These are phyloP conservation scores for Paratrypauchen microcephalus DNA, from an alignment of 2,797 vertebrate genomes.

Conservation along the genomic window DNA sequence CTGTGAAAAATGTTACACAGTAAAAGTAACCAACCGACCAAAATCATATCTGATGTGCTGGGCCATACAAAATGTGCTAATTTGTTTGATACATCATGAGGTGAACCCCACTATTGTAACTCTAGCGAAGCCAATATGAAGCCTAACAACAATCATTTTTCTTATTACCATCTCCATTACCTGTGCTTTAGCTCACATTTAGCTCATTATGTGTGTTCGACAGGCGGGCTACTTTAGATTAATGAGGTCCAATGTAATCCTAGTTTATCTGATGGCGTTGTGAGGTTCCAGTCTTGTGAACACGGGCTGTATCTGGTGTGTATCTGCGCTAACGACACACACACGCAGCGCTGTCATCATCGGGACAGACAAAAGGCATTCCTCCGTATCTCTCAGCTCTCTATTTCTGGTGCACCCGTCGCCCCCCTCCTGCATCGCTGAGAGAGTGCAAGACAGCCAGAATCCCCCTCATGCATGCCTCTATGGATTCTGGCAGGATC, in stretches of 20 bases:
- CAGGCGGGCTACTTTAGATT: constrained; percentile 40
- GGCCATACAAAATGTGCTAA: constrained; percentile 1
- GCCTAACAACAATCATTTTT: neutral
- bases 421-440: constrained; percentile 37
- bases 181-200: constrained; percentile 19
- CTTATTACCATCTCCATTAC: constrained; percentile 15
- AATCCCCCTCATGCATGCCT: constrained; percentile 21
- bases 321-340: constrained; percentile 48
- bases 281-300: constrained; percentile 36
- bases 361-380: constrained; percentile 35
- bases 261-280: constrained; percentile 46
- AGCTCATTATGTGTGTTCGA: constrained; percentile 34
- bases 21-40: neutral
- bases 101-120: neutral
- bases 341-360: constrained; percentile 36
- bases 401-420: constrained; percentile 27
- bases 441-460: constrained; percentile 57
- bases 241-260: constrained; percentile 36
- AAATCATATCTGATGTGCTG: neutral
- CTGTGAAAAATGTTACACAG: neutral
- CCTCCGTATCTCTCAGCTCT: constrained; percentile 57
- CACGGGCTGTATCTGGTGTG: constrained; percentile 35
- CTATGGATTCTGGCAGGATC: constrained; percentile 54
- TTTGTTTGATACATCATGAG: neutral
- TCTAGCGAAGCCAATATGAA: neutral